A percentile compares a stretch with the other conserved stretches of the same genome.
Conservation (phyloP, 2,888 invertebrate species). For the Chloroclysta siterata region DNA sequence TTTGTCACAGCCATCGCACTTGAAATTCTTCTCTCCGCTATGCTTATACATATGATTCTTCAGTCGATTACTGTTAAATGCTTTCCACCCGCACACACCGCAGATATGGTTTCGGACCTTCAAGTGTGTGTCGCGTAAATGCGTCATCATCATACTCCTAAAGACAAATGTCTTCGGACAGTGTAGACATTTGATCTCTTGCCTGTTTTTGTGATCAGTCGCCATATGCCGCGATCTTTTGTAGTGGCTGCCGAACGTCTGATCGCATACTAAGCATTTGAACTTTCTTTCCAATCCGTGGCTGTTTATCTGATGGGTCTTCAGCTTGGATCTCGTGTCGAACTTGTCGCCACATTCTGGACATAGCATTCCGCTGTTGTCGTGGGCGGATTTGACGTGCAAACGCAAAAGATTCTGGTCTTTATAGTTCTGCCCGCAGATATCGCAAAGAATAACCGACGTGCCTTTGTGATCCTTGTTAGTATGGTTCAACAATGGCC, state of each 20-base stretch:
- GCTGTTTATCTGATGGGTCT: slow-evolving; percentile 74
- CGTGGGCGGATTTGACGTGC: slow-evolving; percentile 72
- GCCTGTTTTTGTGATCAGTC: slow-evolving; percentile 68
- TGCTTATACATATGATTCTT: slow-evolving; percentile 81
- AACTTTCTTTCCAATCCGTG: slow-evolving; percentile 79
- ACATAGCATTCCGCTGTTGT: slow-evolving; percentile 67
- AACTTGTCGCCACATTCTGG: slow-evolving; percentile 78
- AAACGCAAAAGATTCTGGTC: slow-evolving; percentile 61
- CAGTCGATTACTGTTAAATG: slow-evolving; percentile 77
- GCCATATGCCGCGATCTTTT: slow-evolving; percentile 75
- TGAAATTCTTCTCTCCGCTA: slow-evolving; percentile 78
- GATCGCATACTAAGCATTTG: slow-evolving; percentile 77
- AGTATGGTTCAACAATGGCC: slow-evolving; percentile 71
- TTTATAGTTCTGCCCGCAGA: slow-evolving; percentile 78
- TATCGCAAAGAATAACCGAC: slow-evolving; percentile 71
- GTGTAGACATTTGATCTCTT: slow-evolving; percentile 73
- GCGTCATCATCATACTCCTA: slow-evolving; percentile 79
- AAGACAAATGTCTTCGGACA: slow-evolving; percentile 79
- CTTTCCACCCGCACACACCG: slow-evolving; percentile 74
- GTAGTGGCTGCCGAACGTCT: slow-evolving; percentile 72
- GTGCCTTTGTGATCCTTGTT: slow-evolving; percentile 78
- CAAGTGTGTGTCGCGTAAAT: slow-evolving; percentile 70
- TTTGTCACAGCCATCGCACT: slow-evolving; percentile 73
- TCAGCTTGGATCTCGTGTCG: slow-evolving; percentile 75
- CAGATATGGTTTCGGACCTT: slow-evolving; percentile 74